Evolutionary conservation across 2,888 invertebrate genomes (phyloP).

Genomic region (Amphipyra berbera): DNA sequence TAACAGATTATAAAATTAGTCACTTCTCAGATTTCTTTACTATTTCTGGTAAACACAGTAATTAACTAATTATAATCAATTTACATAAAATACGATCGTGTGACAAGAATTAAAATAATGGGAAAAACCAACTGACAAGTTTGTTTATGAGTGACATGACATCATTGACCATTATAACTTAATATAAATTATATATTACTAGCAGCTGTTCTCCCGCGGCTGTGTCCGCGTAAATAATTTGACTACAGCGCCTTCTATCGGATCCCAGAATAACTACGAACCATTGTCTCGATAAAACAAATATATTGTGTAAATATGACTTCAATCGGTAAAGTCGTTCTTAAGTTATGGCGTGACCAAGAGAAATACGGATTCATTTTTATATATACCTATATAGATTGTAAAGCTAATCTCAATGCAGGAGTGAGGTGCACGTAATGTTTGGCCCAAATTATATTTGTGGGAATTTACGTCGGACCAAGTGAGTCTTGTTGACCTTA

Average conservation of each 20-base stretch:
- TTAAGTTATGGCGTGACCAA: too few species aligned
- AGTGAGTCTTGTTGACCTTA: neutral
- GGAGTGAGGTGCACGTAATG: neutral
- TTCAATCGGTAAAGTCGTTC: too few species aligned
- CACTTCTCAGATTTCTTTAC: neutral
- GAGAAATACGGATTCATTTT: too few species aligned
- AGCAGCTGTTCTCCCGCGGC: too few species aligned
- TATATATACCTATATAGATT: too few species aligned
- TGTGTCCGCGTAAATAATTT: too few species aligned
- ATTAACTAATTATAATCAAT: constrained; percentile 17
- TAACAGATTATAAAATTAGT: constrained; percentile 13
- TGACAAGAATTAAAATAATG: constrained; percentile 34
- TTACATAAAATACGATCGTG: constrained; percentile 29
- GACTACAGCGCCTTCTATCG: too few species aligned
- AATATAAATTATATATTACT: constrained; percentile 14
- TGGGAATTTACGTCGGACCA: neutral
- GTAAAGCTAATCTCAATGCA: constrained; percentile 3
- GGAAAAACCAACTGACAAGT: constrained; percentile 26
- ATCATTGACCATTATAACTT: constrained; percentile 17
- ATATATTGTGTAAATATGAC: too few species aligned
- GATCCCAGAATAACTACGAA: too few species aligned
- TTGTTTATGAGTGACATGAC: neutral
- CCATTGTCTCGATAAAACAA: too few species aligned
- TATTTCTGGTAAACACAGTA: neutral
- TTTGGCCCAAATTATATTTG: too few species aligned